Evolutionary conservation across 2,113 vertebrate genomes (phyloP).

Genomic region (Condylura cristata): DNA sequence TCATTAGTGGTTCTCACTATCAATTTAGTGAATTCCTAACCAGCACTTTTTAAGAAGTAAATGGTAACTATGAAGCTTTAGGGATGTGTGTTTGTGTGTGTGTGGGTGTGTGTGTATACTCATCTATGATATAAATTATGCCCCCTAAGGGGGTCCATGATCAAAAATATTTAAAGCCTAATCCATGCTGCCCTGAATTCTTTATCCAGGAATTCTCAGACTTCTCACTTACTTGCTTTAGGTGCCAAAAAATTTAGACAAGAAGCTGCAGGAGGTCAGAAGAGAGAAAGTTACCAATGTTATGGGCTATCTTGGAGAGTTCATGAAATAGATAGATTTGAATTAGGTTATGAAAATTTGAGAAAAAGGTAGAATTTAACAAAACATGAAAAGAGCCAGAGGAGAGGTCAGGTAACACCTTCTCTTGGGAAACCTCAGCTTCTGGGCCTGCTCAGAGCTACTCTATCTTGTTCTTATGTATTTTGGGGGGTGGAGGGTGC

Average conservation of each 20-base stretch:
- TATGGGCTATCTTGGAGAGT: neutral
- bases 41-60: neutral
- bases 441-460: neutral
- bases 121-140: neutral
- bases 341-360: neutral
- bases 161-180: neutral
- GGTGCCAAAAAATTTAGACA: neutral
- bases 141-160: neutral
- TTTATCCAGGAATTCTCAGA: neutral
- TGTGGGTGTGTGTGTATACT: neutral
- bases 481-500: too few relatives aligned
- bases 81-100: too few relatives aligned
- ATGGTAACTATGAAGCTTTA: neutral
- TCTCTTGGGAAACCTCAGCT: neutral
- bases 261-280: neutral
- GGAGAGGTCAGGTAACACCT: neutral
- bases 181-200: neutral
- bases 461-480: too few relatives aligned
- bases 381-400: neutral
- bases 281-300: neutral
- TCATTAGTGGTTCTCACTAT: slow-evolving; percentile 9
- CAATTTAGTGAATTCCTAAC: neutral
- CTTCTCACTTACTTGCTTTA: neutral
- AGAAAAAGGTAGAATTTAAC: neutral
- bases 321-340: neutral